phyloP scores from a whole-genome alignment of 2,113 vertebrate species.

The Diadophis punctatus region DNA sequence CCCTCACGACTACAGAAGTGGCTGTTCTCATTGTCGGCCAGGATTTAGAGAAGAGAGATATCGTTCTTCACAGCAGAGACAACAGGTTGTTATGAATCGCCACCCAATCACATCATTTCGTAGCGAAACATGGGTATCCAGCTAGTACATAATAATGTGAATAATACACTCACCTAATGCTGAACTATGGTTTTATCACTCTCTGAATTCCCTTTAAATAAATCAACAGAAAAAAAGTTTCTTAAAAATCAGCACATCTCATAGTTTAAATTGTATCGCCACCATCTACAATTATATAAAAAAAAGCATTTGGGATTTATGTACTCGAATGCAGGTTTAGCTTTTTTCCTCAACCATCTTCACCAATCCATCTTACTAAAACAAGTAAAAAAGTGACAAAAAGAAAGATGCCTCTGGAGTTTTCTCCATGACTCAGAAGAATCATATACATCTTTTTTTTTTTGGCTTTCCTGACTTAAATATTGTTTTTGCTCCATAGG shows the following conservation, averaged over 20 bases:
- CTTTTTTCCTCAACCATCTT: background rate
- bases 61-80: too few species aligned
- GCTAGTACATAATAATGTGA: background rate
- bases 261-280: background rate
- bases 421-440: constrained; percentile 49
- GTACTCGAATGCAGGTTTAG: background rate
- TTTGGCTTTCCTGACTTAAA: constrained; percentile 60
- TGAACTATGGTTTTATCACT: background rate
- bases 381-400: constrained; percentile 33
- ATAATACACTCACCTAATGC: background rate
- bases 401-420: constrained; percentile 17
- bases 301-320: background rate
- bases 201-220: background rate
- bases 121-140: too few species aligned
- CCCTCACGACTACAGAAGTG: too few species aligned
- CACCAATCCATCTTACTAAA: constrained; percentile 21
- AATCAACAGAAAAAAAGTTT: background rate
- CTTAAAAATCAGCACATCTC: background rate
- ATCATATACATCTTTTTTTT: constrained; percentile 48
- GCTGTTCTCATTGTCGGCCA: too few species aligned
- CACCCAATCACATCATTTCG: too few species aligned
- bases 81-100: too few species aligned
- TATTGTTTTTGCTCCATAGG: constrained; percentile 37
- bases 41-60: too few species aligned
- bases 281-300: background rate